Base-by-base conservation (phyloP, 2,888 invertebrate species). In the Phymatocera aterrima region DNA sequence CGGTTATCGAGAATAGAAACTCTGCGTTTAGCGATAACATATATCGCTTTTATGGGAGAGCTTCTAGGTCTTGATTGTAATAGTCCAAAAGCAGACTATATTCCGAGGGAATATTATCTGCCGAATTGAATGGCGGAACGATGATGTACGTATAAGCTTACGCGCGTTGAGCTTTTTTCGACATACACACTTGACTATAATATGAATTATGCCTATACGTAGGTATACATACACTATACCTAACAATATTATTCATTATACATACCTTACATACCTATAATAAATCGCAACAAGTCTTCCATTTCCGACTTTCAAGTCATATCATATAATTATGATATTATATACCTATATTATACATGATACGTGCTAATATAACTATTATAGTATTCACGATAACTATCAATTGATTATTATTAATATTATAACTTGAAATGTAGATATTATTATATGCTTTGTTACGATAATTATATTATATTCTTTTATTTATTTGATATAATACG, bases 1-100 rank as follows among this genome's bases (percentile, higher is more conserved):
- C 94, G 98, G 0, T 93, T 99, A 1, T 98, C 98, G 0, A 94
- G 98, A 82, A 98, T 99, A 87, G 98, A 99, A 91, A 99, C 98
- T 0, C 93, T 99, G 0, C 94, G 98, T 0, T 92, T 99, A 85
- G 98, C 98, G 77, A 98, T 98, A 86, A 98, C 97, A 0, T 99
- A 99, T 92, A 99, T 99, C 87, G 95, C 97, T 81, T 99, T 98
- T 91, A 98, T 99, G 98, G 95, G 96, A 37, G 98, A 98, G 87
- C 92, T 98, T 5, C 91, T 97, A 15, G 90, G 91, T 51, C 90
- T 91, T 37, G 90, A 90, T 78, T 82, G 89, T 0, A 85, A 83
- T 77, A 89, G 87, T 80, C 87, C 89, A 3, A 90, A 90, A 65
- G 86, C 85, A 12, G 90, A 90, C 18, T 90, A 90, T 78, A 89